Base-by-base conservation (phyloP, 2,888 invertebrate species). In the Campaea margaritaria region DNA sequence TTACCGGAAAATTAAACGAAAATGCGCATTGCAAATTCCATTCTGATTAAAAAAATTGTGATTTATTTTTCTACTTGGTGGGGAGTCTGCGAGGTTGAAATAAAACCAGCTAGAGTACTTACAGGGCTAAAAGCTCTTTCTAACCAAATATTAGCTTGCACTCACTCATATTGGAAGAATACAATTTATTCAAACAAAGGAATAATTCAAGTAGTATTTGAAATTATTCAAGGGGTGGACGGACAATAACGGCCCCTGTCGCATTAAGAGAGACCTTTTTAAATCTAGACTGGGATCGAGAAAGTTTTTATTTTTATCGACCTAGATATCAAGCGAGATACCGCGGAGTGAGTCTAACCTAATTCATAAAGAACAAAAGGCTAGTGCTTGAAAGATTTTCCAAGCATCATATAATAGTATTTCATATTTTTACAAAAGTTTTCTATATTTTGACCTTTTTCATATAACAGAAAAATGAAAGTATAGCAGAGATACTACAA, bases 271-370 rank as follows among this genome's bases (percentile, higher is more conserved):
- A 52, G 43, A 48, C 31, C 44, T 58, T 53, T 58, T 58, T 53
- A 34, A 53, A 49, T 49, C 53, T 49, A 58, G 58, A 53, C 58
- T 48, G 39, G 4, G 47, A 38, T 47, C 34, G 11, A 43, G 48
- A 58, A 58, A 58, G 38, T 58, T 58, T 53, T 58, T 53, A 48
- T 53, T 53, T 58, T 58, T 58, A 48, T 58, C 58, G 44, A 13
- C 9, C 52, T 41, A 53, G 48, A 58, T 48, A 58, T 49, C 13
- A 43, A 21, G 16, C 36, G 38, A 51, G 58, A 58, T 51, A 58
- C 46, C 52, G 13, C 43, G 16, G 43, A 16, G 52, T 42, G 44
- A 51, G 44, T 42, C 47, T 58, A 58, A 58, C 51, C 28, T 58
- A 47, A 58, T 58, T 58, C 52, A 27, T 52, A 52, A 48, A 47